These are phyloP conservation scores for Amblyraja radiata DNA, from an alignment of 2,797 vertebrate genomes.

Conservation along the genomic window DNA sequence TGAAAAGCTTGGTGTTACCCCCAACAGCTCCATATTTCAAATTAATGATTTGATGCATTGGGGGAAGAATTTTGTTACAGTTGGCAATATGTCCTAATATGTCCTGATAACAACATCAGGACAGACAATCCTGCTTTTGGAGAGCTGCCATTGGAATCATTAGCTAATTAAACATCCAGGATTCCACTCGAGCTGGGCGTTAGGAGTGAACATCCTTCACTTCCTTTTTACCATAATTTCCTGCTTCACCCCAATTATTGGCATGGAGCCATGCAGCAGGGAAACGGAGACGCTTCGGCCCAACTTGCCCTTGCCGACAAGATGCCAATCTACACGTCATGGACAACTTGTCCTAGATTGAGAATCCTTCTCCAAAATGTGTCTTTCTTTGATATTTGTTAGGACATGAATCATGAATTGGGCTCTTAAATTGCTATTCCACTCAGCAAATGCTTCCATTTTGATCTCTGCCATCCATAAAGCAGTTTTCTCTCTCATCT, in stretches of 20 bases:
- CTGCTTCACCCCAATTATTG: background rate
- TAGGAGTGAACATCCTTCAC: background rate
- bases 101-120: background rate
- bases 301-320: too few relatives aligned
- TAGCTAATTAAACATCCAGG: background rate
- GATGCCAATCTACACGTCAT: too few relatives aligned
- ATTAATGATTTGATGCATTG: background rate
- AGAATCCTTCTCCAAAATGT: background rate
- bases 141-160: background rate
- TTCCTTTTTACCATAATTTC: background rate
- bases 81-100: too few relatives aligned
- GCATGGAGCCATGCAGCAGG: too few relatives aligned
- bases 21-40: background rate
- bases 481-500: background rate
- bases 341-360: background rate
- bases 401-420: background rate
- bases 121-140: background rate
- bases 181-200: background rate
- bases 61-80: background rate
- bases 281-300: too few relatives aligned
- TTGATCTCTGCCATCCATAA: background rate
- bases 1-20: background rate
- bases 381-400: background rate
- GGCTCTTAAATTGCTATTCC: background rate
- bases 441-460: background rate